A percentile compares a stretch with the other conserved stretches of the same genome.
Evolutionary conservation across 2,113 vertebrate genomes (phyloP).

Genomic region (Poicephalus gulielmi): DNA sequence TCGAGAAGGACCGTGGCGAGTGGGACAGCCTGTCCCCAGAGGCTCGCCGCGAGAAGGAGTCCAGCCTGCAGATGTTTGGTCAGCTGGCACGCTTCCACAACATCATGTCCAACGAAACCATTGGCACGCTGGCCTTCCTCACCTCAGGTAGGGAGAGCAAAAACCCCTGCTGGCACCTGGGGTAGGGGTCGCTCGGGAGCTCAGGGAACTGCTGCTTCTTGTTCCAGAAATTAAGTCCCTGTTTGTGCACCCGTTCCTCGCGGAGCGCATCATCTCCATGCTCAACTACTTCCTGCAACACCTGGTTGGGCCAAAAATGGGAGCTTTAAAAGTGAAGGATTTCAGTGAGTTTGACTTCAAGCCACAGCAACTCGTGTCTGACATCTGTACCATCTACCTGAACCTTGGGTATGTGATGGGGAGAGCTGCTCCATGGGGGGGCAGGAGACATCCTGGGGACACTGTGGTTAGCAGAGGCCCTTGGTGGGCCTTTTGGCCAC

Average conservation of each 20-base stretch:
- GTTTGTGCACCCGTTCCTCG: conserved; percentile 95
- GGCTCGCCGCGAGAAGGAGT: conserved; percentile 91
- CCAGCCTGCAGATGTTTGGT: conserved; percentile 95
- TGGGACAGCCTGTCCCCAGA: conserved; percentile 90
- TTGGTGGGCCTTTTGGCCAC: accelerated
- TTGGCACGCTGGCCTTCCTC: conserved; percentile 94
- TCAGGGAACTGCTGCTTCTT: neutral
- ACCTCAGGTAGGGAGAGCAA: conserved; percentile 85
- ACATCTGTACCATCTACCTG: conserved; percentile 98
- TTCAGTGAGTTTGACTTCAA: conserved; percentile 99
- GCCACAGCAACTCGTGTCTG: conserved; percentile 95
- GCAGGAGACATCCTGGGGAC: neutral
- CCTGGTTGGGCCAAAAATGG: conserved; percentile 97
- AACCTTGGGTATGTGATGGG: conserved; percentile 86
- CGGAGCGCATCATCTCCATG: conserved; percentile 98
- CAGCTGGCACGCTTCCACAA: conserved; percentile 98
- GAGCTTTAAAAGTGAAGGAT: conserved; percentile 97
- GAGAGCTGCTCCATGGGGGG: neutral
- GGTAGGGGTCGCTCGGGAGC: neutral
- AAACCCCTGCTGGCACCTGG: neutral
- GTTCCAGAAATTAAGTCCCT: conserved; percentile 91
- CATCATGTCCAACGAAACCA: conserved; percentile 99
- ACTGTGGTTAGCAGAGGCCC: neutral
- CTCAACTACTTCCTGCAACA: conserved; percentile 98
- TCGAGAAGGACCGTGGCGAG: conserved; percentile 92